Percentiles rank a stretch among this genome's conserved stretches.
These are phyloP conservation scores for Amazonetta brasiliensis DNA, from an alignment of 2,797 vertebrate species.

Conservation along the genomic window DNA sequence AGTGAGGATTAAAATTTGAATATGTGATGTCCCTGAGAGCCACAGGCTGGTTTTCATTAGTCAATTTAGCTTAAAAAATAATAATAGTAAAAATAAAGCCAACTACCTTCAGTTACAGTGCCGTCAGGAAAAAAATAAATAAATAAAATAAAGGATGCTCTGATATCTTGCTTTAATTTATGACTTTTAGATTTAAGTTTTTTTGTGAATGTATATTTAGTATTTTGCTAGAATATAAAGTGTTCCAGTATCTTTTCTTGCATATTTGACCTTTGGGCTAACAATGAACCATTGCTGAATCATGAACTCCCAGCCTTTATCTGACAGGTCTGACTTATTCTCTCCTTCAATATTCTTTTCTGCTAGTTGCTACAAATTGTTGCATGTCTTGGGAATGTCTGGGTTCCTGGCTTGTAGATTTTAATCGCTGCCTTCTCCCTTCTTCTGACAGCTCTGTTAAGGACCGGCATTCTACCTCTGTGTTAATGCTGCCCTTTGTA, in stretches of 20 bases:
- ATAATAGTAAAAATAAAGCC: neutral
- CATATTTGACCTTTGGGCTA: conserved; percentile 47
- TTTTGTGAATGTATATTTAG: neutral
- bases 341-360: conserved; percentile 22
- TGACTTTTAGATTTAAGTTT: neutral
- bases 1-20: neutral
- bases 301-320: neutral
- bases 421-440: conserved; percentile 15
- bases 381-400: neutral
- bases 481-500: neutral
- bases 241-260: neutral
- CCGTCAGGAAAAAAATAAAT: neutral
- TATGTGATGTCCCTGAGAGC: neutral
- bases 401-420: neutral
- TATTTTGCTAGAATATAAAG: neutral
- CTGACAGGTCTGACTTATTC: conserved; percentile 22
- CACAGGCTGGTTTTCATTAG: neutral
- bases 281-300: neutral
- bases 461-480: neutral
- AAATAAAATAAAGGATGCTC: neutral
- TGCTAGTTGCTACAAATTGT: conserved; percentile 21
- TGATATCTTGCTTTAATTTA: neutral
- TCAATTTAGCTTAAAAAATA: neutral
- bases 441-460: neutral
- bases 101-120: neutral